phyloP scores from a whole-genome alignment of 2,797 vertebrate species.

The Poeciliopsis infans region DNA sequence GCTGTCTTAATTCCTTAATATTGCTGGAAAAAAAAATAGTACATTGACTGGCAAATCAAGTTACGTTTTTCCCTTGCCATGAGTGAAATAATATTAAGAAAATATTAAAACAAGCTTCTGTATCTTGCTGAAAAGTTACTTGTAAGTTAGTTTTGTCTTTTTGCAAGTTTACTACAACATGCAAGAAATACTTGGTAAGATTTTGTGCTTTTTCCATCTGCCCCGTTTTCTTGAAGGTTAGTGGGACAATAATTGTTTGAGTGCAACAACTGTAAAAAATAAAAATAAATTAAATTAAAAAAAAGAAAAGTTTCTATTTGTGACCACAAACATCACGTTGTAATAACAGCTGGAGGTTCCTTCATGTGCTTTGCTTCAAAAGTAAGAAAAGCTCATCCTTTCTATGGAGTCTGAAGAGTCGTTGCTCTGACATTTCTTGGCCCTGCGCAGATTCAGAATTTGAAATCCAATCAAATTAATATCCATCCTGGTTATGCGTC shows the following conservation, averaged over 20 bases:
- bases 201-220: too few relatives aligned
- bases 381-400: background rate
- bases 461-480: background rate
- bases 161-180: too few relatives aligned
- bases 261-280: background rate
- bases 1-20: background rate
- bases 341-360: background rate
- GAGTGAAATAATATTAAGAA: too few relatives aligned
- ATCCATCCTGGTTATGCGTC: background rate
- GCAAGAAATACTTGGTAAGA: too few relatives aligned
- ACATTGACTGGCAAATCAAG: too few relatives aligned
- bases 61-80: too few relatives aligned
- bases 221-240: background rate
- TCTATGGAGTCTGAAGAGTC: background rate
- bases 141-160: too few relatives aligned
- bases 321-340: background rate
- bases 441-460: background rate
- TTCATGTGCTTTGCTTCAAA: background rate
- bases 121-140: too few relatives aligned
- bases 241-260: background rate
- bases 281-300: too few relatives aligned
- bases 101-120: too few relatives aligned
- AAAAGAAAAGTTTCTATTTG: background rate
- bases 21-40: too few relatives aligned
- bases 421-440: background rate